Evolutionary conservation across 2,113 vertebrate genomes (phyloP).

Genomic region (Phrynosoma blainvillii): DNA sequence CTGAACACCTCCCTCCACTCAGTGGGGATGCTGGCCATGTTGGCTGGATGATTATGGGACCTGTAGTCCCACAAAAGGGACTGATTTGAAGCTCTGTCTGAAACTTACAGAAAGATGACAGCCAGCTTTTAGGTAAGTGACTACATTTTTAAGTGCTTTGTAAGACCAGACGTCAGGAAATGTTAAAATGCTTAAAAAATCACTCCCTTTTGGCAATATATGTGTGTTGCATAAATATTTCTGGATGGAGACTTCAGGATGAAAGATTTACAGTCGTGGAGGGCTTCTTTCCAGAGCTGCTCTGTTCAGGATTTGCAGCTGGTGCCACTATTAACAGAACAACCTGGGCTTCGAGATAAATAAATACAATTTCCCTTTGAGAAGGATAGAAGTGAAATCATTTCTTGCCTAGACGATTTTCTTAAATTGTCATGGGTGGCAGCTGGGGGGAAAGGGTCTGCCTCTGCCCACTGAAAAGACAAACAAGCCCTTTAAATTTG

Average conservation of each 20-base stretch:
- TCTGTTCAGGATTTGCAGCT: background rate
- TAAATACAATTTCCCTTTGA: slow-evolving; percentile 1
- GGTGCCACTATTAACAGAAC: background rate
- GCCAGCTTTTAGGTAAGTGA: slow-evolving; percentile 12
- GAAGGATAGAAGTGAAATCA: background rate
- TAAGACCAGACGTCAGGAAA: background rate
- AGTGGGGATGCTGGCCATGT: background rate
- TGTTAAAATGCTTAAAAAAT: slow-evolving; percentile 3
- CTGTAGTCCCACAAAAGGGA: background rate
- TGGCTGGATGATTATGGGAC: background rate
- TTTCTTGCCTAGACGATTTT: background rate
- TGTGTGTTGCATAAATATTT: background rate
- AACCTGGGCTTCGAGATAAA: slow-evolving; percentile 6
- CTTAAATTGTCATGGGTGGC: background rate
- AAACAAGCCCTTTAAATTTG: background rate
- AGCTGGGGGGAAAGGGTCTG: background rate
- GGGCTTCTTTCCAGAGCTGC: background rate
- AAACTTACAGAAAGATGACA: slow-evolving; percentile 36
- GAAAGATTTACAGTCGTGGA: background rate
- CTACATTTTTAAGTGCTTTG: slow-evolving; percentile 27
- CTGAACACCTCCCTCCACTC: background rate
- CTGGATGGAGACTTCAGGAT: background rate
- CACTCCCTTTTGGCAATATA: background rate
- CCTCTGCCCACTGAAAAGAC: background rate
- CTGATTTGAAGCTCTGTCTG: background rate